Evolutionary conservation across 2,113 vertebrate species (phyloP), one percentile per base, ranked within the genome.

Genomic region (Syngnathus typhle): DNA sequence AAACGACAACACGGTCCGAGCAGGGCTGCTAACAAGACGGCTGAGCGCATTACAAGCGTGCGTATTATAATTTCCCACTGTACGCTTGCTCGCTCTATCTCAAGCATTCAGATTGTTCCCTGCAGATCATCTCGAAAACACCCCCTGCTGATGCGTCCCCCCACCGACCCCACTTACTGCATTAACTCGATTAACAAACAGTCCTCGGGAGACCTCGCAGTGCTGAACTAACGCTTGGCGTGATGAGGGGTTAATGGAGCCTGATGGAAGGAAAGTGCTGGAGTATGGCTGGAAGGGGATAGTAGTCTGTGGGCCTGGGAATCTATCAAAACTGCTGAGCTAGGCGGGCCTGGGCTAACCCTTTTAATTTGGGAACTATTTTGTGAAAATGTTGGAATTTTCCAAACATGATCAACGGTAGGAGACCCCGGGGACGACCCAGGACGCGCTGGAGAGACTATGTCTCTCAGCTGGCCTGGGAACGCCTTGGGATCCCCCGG

Each of bases 181-280:
- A 72, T 84, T 77, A 85, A 85, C 44, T 78, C 69, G 74, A 81
- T 89, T 87, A 83, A 77, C 81, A 80, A 81, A 82, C 72, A 77
- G 71, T 73, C 41, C 64, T 83, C 71, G 67, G 62, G 74, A 73
- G 74, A 47, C 68, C 71, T 65, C 15, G 65, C 55, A 67, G 79
- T 69, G 69, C 65, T 36, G 37, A 69, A 73, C 73, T 62, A 74
- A 81, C 71, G 73, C 74, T 72, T 65, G 64, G 80, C 51, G 72
- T 71, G 71, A 78, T 71, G 78, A 84, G 72, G 78, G 84, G 81
- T 87, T 82, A 87, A 88, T 87, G 79, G 80, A 85, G 79, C 82
- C 75, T 83, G 83, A 80, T 82, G 61, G 55, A 58, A 62, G 61
- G 55, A 58, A 62, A 65, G 70, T 15, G 27, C 27, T 37, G 60